Percentiles rank a stretch among this genome's conserved stretches.
These are phyloP conservation scores for Ptychoptera contaminata DNA, from an alignment of 2,888 invertebrate genomes.

Conservation along the genomic window DNA sequence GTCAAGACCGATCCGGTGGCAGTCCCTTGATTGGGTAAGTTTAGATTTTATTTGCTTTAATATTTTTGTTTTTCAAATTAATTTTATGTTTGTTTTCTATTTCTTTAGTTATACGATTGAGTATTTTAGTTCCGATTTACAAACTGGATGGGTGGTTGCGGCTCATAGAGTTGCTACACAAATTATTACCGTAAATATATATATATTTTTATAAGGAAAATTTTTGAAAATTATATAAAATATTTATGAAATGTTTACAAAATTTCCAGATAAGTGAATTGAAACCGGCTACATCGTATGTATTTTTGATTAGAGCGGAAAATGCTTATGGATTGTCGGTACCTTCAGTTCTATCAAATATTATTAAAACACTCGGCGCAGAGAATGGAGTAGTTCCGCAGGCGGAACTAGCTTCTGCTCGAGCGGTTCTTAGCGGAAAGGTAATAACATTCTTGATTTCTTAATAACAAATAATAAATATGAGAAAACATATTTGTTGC, in stretches of 20 bases:
- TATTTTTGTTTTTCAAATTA: neutral
- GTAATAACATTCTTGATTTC: slow-evolving; percentile 16
- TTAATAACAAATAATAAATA: neutral
- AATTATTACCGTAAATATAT: slow-evolving; percentile 44
- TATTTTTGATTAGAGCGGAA: slow-evolving; percentile 73
- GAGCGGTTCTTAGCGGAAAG: slow-evolving; percentile 29
- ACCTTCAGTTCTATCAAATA: slow-evolving; percentile 60
- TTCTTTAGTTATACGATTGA: slow-evolving; percentile 55
- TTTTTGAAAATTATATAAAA: neutral
- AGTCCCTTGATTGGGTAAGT: slow-evolving; percentile 30
- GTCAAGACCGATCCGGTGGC: slow-evolving; percentile 34
- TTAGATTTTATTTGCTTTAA: too few relatives aligned
- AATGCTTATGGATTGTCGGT: slow-evolving; percentile 72
- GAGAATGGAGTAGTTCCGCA: slow-evolving; percentile 28
- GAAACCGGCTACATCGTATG: slow-evolving; percentile 65
- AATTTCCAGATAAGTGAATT: slow-evolving; percentile 40
- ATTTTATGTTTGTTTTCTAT: slow-evolving; percentile 3
- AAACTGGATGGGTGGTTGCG: slow-evolving; percentile 60
- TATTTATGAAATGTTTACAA: slow-evolving; percentile 10
- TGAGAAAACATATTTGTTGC: neutral
- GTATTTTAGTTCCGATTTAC: slow-evolving; percentile 60
- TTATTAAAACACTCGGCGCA: slow-evolving; percentile 43
- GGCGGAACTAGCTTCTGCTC: slow-evolving; percentile 28
- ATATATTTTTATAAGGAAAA: neutral
- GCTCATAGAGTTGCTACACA: slow-evolving; percentile 51